Conservation (phyloP, 2,888 invertebrate species). For the Terebella lapidaria region DNA sequence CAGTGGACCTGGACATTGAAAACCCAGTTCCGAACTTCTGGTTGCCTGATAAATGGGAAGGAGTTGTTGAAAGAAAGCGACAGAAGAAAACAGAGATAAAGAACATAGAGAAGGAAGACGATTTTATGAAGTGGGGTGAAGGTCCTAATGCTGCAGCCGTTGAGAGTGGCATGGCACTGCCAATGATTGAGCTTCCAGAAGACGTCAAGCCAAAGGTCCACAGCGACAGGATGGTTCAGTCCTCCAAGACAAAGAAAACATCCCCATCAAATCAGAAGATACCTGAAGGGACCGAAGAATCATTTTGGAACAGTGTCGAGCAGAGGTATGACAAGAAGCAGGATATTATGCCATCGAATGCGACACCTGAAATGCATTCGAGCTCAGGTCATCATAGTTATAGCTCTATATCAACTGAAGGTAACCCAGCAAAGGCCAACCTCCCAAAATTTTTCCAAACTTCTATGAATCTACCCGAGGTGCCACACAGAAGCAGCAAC, state of each 20-base stretch:
- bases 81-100: constrained; percentile 17
- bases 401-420: background rate
- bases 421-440: background rate
- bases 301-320: background rate
- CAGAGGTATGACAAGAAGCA: background rate
- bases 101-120: constrained; percentile 13
- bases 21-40: constrained; percentile 12
- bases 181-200: too few species aligned
- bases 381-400: too few species aligned
- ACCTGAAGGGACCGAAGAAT: background rate
- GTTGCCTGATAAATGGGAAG: constrained; percentile 17
- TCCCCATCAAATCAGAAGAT: background rate
- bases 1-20: constrained; percentile 1
- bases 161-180: background rate
- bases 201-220: background rate
- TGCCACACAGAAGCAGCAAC: background rate
- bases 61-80: constrained; percentile 17
- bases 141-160: background rate
- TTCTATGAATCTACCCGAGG: background rate
- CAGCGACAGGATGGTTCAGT: background rate
- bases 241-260: background rate
- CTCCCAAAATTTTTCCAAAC: background rate
- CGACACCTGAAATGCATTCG: background rate
- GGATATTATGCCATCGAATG: background rate
- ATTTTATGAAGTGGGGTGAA: background rate